Conservation (phyloP, 2,797 vertebrate species). For the Acrossocheilus wenchowensis region DNA sequence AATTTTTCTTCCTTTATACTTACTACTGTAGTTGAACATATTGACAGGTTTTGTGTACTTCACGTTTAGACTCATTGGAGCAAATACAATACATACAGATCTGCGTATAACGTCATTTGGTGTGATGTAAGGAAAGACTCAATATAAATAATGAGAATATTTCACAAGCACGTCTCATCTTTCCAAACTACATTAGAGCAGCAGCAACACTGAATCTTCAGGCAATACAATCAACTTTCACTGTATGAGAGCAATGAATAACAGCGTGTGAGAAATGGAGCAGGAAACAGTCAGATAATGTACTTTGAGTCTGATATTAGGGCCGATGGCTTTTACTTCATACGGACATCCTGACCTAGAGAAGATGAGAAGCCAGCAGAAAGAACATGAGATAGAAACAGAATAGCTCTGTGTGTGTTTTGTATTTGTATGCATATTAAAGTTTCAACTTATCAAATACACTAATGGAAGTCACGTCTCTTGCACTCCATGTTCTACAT, state of each 20-base stretch:
- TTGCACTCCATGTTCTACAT: neutral
- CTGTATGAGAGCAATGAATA: constrained; percentile 11
- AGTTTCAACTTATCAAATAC: neutral
- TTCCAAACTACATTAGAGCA: neutral
- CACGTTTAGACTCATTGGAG: neutral
- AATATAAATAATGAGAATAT: neutral
- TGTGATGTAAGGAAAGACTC: neutral
- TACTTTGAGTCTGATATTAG: neutral
- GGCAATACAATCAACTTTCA: constrained; percentile 5
- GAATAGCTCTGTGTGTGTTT: neutral
- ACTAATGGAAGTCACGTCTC: neutral
- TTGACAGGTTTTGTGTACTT: neutral
- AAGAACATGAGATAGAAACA: neutral
- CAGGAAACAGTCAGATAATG: neutral
- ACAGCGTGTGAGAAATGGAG: neutral
- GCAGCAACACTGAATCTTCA: constrained; percentile 9
- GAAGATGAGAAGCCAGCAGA: neutral
- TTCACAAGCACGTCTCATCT: neutral
- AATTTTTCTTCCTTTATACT: neutral
- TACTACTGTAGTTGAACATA: neutral
- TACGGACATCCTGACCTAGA: neutral
- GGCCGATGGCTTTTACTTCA: neutral
- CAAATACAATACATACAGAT: neutral
- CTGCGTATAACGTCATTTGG: neutral
- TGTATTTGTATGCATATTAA: neutral